Base-by-base conservation (phyloP, 2,888 invertebrate genomes). In the Lepidocyrtoides sp. region DNA sequence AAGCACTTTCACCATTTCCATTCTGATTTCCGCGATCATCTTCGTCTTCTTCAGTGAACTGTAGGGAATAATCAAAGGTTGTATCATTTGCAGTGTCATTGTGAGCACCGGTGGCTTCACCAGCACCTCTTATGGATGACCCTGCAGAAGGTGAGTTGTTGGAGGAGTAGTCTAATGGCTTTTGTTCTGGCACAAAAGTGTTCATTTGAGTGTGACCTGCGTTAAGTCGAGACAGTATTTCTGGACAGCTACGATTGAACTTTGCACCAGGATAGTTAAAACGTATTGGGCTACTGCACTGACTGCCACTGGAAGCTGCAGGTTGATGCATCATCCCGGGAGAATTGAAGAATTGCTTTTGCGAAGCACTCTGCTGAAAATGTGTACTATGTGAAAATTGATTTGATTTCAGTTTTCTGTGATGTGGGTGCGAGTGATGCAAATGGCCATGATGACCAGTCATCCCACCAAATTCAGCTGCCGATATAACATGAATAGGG, bases 11-110 rank as follows among this genome's bases (percentile, higher is more conserved):
- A 93, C 93, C 29, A 94, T 94, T 20, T 93, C 93, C 36, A 26
- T 26, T 44, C 2, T 12, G n/a, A 17, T 69, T 87, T 57, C 17
- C 81, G 17, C 93, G 92, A 20, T 93, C 93, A 44, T 93, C 93
- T 51, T 93, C 94, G 8, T 93, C 94, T 26, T 88, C 88, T 54
- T 94, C 93, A 12, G 91, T 91, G 41, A 91, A 93, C 29, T 93
- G 92, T 14, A 93, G 77, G 0, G 94, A 94, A 57, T 93, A 94
- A 84, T 94, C 93, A 36, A 93, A 93, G 7, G 94, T 94, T 10
- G 93, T 91, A 54, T 93, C 89, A 20, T 44, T 57, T 44, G 51
- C 48, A 17, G 84, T 84, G 36, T 83, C 87, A 36, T 88, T 82
- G 23, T 90, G 63, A 7, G 41, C 17, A 8, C 83, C 89, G 14